Evolutionary conservation across 1,140 invertebrate genomes (phyloP), one percentile per base, ranked within the genome.

Genomic region (Trinorchestia longiramus): DNA sequence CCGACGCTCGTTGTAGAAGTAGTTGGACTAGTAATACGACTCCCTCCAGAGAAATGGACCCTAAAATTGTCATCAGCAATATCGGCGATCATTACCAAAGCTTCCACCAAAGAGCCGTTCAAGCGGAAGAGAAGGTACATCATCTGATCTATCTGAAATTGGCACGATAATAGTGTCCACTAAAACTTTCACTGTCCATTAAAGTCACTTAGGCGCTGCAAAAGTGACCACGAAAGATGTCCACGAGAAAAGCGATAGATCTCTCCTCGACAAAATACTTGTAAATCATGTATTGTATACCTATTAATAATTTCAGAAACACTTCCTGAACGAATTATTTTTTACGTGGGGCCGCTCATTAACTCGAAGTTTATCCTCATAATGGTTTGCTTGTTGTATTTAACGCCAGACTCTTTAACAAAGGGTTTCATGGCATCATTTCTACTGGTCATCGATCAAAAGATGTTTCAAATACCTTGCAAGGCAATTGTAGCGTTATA

Each of bases 61-160:
- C 62, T 77, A 77, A 77, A 77, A 77, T 77, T 77, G 62, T 77
- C 62, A 77, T 77, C 62, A 77, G 62, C 62, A 77, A 77, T 77
- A 77, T 77, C 62, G 62, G 62, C 62, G 62, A 77, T 77, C 62
- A 77, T 77, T 23, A 77, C 62, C 62, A 77, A 77, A 77, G 62
- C 62, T 77, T 11, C 62, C 62, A 77, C 15, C 62, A 77, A 77
- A 77, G 62, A 77, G 15, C 62, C 28, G 62, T 77, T 77, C 62
- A 36, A 77, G 62, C 62, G 62, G 3, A 23, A 36, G 62, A 23
- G 62, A 36, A 77, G 62, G 62, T 77, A 28, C 62, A 77, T 77
- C 62, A 36, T 77, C 62, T 77, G 62, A 77, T 77, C 62, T 77
- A 77, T 36, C 11, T 77, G 62, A 77, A 77, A 77, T 77, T 77